Conservation (phyloP, 1,140 invertebrate species). For the Hyphantria cunea region DNA sequence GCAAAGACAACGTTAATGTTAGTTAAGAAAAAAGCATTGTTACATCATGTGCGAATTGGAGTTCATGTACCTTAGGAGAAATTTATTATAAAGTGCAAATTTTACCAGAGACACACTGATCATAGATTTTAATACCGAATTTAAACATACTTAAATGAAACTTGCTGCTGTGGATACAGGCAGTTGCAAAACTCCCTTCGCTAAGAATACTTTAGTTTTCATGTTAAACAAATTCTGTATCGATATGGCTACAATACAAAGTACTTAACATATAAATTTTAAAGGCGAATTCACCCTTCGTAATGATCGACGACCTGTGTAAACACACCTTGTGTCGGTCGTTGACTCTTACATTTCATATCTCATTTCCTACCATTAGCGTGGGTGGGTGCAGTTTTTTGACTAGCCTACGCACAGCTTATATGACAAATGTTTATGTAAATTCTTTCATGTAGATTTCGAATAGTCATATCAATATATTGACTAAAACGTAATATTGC, state of each 20-base stretch:
- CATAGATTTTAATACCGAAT: too few relatives aligned
- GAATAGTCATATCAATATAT: constrained; percentile 10
- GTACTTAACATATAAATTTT: too few relatives aligned
- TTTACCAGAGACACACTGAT: too few relatives aligned
- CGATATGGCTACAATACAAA: too few relatives aligned
- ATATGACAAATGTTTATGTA: constrained; percentile 24
- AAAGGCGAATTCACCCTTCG: too few relatives aligned
- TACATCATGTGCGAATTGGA: neutral
- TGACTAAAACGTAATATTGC: constrained; percentile 3
- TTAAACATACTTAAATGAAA: too few relatives aligned
- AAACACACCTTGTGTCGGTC: constrained; percentile 27
- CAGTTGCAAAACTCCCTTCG: too few relatives aligned
- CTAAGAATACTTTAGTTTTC: too few relatives aligned
- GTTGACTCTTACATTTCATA: constrained; percentile 19
- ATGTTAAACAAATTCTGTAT: too few relatives aligned
- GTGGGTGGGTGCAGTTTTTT: constrained; percentile 29
- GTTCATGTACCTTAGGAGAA: too few relatives aligned
- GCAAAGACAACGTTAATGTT: constrained; percentile 4
- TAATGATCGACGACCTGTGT: constrained; percentile 3
- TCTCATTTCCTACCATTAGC: constrained; percentile 26
- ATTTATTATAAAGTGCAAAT: too few relatives aligned
- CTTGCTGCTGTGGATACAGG: too few relatives aligned
- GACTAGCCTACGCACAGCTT: constrained; percentile 12
- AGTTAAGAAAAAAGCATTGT: constrained; percentile 1
- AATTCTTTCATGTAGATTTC: constrained; percentile 9